Percentiles rank a stretch among this genome's conserved stretches.
These are phyloP conservation scores for Halocynthia roretzi DNA, from an alignment of 23 tunicate genomes.

Conservation along the genomic window DNA sequence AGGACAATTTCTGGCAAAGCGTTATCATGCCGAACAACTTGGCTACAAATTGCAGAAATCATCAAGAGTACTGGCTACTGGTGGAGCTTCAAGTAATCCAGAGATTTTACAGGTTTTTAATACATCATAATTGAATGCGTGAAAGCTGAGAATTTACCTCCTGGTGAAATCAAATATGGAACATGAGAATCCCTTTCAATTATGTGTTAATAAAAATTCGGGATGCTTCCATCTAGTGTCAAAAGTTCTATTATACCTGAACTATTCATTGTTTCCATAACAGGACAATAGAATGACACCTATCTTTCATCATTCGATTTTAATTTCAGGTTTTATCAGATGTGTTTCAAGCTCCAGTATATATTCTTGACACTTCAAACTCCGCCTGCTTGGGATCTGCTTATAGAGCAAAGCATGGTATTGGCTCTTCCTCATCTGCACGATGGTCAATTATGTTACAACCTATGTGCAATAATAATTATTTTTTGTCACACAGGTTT, in stretches of 20 bases:
- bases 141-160: no score
- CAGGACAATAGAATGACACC: no score
- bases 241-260: no score
- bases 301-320: no score
- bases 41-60: slow-evolving; percentile 48
- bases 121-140: no score
- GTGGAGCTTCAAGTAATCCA: slow-evolving; percentile 68
- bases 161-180: no score
- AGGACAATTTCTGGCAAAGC: slow-evolving; percentile 85
- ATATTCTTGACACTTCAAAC: slow-evolving; percentile 67
- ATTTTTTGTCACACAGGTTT: slow-evolving; percentile 7
- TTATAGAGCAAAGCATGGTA: slow-evolving; percentile 85
- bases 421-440: background rate
- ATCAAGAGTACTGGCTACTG: slow-evolving; percentile 76
- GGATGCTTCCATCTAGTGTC: no score
- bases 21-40: slow-evolving; percentile 66
- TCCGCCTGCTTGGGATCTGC: slow-evolving; percentile 91
- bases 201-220: no score
- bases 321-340: slow-evolving; percentile 57
- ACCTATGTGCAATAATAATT: background rate
- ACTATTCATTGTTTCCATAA: no score
- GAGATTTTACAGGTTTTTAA: slow-evolving; percentile 69
- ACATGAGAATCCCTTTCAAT: no score
- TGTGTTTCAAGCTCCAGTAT: slow-evolving; percentile 79
- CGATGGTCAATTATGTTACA: background rate